Percentiles rank a stretch among this genome's conserved stretches.
These are phyloP conservation scores for Andinoacara biseriatus DNA, from an alignment of 2,113 vertebrate genomes.

Conservation along the genomic window DNA sequence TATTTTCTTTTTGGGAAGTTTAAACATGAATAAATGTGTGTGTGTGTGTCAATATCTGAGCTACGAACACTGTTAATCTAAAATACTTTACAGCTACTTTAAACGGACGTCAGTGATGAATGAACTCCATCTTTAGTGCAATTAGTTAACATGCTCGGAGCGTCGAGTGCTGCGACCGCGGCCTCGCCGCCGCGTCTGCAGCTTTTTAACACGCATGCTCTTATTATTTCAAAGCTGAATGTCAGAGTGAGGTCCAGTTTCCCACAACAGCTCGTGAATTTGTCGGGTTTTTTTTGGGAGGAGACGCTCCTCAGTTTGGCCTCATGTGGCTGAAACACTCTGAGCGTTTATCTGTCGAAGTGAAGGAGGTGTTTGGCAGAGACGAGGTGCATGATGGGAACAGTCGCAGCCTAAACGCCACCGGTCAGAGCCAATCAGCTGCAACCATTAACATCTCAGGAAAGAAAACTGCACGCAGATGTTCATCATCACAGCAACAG, in stretches of 20 bases:
- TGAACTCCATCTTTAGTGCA: slow-evolving; percentile 74
- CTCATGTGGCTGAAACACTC: neutral
- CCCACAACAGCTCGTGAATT: neutral
- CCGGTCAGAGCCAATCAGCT: neutral
- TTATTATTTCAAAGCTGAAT: slow-evolving; percentile 7
- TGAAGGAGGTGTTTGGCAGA: slow-evolving; percentile 5
- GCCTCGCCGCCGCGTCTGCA: neutral
- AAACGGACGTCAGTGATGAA: slow-evolving; percentile 52
- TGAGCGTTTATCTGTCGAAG: neutral
- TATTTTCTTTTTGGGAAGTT: neutral
- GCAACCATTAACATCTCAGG: neutral
- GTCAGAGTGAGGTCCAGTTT: slow-evolving; percentile 3
- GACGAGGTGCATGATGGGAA: neutral
- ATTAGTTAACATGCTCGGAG: slow-evolving; percentile 66
- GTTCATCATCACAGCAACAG: neutral
- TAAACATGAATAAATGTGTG: slow-evolving; percentile 17
- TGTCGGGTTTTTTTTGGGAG: neutral
- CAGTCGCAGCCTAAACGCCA: neutral
- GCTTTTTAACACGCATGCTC: neutral
- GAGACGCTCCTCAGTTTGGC: neutral
- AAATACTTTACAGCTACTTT: slow-evolving; percentile 58
- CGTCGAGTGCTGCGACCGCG: neutral
- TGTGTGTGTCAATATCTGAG: slow-evolving; percentile 37
- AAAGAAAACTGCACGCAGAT: slow-evolving; percentile 1
- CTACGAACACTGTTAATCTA: slow-evolving; percentile 56